Conservation (phyloP, 2,797 vertebrate genomes). For the Poliocrania exsul region DNA sequence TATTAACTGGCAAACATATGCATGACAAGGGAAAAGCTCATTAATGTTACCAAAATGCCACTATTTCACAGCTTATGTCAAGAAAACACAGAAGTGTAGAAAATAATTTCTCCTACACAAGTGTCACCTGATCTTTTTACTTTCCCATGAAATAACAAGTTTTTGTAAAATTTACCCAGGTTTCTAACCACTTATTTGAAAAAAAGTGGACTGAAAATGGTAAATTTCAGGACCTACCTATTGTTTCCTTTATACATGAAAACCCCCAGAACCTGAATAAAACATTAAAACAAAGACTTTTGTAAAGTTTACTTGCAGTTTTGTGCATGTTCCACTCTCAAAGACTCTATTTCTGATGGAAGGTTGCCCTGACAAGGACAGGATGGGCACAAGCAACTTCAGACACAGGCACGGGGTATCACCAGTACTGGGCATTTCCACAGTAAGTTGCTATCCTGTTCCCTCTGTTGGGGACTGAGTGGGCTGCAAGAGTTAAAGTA, state of each 20-base stretch:
- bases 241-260: not conserved
- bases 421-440: not conserved
- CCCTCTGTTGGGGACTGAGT: not conserved
- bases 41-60: not conserved
- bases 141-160: not conserved
- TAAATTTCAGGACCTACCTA: not conserved
- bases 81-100: not conserved
- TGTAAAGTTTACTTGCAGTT: not conserved
- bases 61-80: not conserved
- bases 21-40: not conserved
- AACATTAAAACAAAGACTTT: not conserved
- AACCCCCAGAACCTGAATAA: not conserved
- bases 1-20: not conserved
- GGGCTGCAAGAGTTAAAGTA: not conserved
- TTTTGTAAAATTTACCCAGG: not conserved
- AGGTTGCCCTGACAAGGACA: not conserved
- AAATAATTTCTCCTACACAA: not conserved
- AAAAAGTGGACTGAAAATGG: not conserved
- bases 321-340: not conserved
- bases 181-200: not conserved
- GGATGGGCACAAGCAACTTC: fast-evolving
- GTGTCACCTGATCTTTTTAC: not conserved
- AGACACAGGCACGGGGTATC: not conserved
- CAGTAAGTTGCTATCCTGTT: not conserved
- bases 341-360: fast-evolving